A percentile compares a stretch with the other conserved stretches of the same genome.
Evolutionary conservation across 1,140 invertebrate species (phyloP).

Genomic region (Meloidogyne chitwoodi): DNA sequence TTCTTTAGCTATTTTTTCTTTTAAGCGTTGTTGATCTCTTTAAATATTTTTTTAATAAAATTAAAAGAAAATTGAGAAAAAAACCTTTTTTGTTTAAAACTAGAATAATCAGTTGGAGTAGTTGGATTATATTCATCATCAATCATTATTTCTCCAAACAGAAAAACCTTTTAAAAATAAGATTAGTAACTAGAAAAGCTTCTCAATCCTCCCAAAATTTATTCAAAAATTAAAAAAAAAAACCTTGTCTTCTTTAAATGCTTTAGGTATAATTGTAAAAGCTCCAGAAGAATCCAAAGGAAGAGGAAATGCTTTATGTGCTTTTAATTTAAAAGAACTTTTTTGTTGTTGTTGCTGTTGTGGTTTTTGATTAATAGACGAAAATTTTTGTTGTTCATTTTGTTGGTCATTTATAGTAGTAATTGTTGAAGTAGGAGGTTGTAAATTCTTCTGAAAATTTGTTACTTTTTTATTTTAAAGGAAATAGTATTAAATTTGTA

Average conservation of each 20-base stretch:
- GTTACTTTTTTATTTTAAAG: too few relatives aligned
- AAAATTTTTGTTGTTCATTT: not conserved
- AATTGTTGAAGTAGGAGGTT: not conserved
- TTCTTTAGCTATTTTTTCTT: constrained; percentile 48
- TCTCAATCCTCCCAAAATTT: too few relatives aligned
- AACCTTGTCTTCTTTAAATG: constrained; percentile 54
- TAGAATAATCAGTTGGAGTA: constrained; percentile 48
- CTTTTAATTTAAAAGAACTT: constrained; percentile 27
- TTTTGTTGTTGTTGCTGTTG: not conserved
- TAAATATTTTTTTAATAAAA: not conserved
- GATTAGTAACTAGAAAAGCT: too few relatives aligned
- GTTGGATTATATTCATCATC: constrained; percentile 58
- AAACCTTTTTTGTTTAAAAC: constrained; percentile 52
- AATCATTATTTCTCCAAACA: constrained; percentile 51
- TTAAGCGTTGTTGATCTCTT: constrained; percentile 42
- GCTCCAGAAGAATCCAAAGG: constrained; percentile 28
- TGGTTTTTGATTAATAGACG: not conserved
- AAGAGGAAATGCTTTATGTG: constrained; percentile 38
- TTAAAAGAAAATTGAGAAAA: not conserved
- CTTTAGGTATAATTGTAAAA: constrained; percentile 51
- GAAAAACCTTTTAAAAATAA: constrained; percentile 38
- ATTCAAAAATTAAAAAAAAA: constrained; percentile 29
- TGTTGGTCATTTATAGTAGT: constrained; percentile 1
- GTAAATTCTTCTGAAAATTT: constrained; percentile 7
- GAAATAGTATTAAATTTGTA: too few relatives aligned